Evolutionary conservation across 2,888 invertebrate species (phyloP).

Genomic region (Chamaedrilus cognettii): DNA sequence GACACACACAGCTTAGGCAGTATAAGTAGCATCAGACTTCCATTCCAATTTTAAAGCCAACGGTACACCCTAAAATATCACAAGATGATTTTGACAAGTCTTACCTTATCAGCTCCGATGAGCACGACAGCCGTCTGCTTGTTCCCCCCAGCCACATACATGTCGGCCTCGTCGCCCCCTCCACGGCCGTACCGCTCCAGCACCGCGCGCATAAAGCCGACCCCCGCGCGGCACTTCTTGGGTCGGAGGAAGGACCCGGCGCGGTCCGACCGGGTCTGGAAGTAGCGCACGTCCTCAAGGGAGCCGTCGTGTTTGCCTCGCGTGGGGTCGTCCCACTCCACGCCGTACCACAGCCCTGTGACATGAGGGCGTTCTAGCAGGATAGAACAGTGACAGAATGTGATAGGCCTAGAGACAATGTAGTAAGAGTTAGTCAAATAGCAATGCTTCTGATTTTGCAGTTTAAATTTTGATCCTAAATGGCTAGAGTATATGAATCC

Average conservation of each 20-base stretch:
- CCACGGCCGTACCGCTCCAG: constrained; percentile 69
- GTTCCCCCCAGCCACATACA: constrained; percentile 44
- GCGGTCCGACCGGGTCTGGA: constrained; percentile 58
- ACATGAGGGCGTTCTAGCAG: no score
- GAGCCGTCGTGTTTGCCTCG: constrained; percentile 93
- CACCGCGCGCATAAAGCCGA: constrained; percentile 76
- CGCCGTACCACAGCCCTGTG: constrained; percentile 83
- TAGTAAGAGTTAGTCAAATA: no score
- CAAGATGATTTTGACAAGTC: background rate
- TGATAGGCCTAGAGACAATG: no score
- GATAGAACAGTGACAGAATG: no score
- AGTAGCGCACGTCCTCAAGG: constrained; percentile 80
- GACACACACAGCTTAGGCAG: no score
- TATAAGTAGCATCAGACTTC: no score
- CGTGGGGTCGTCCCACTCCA: constrained; percentile 92
- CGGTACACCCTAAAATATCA: no score
- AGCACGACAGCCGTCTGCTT: background rate
- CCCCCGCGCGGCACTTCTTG: constrained; percentile 75
- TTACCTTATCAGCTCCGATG: background rate
- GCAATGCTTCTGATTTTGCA: background rate
- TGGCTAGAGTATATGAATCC: no score
- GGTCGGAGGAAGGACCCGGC: constrained; percentile 86
- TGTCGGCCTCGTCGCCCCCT: constrained; percentile 50
- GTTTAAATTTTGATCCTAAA: background rate
- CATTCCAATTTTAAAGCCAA: no score